These are phyloP conservation scores for Leptopilina myrica DNA, from an alignment of 2,888 invertebrate genomes.

Conservation along the genomic window DNA sequence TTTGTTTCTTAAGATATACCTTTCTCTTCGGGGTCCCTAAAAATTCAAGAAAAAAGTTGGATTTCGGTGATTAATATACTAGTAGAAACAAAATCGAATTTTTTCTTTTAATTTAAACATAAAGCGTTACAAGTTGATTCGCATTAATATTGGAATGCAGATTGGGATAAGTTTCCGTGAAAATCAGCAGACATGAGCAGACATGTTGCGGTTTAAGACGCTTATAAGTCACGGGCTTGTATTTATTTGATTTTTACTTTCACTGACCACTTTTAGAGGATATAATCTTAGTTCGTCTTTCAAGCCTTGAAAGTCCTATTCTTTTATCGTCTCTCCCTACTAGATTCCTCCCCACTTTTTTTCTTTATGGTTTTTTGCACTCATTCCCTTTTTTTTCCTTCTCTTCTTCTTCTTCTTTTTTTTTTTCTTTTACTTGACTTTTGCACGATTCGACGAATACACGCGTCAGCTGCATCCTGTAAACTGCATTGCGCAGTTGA, in stretches of 20 bases:
- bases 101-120: no score
- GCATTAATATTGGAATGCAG: not conserved
- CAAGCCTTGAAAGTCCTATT: slow-evolving; percentile 41
- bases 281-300: slow-evolving; percentile 47
- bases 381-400: slow-evolving; percentile 25
- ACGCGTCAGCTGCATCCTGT: slow-evolving; percentile 53
- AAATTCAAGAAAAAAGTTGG: no score
- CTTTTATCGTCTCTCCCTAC: slow-evolving; percentile 34
- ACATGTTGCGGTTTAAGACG: not conserved
- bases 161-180: no score
- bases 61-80: no score
- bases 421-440: slow-evolving; percentile 37
- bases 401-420: not conserved
- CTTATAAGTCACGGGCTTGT: not conserved
- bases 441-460: slow-evolving; percentile 42
- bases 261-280: not conserved
- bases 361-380: slow-evolving; percentile 1
- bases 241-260: not conserved
- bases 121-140: no score
- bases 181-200: no score
- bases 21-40: no score
- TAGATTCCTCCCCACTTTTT: slow-evolving; percentile 2
- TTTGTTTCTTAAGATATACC: no score
- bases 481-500: slow-evolving; percentile 58
- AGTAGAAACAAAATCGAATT: no score